Evolutionary conservation across 2,888 invertebrate genomes (phyloP), one percentile per base, ranked within the genome.

Genomic region (Megastigmus dorsalis): DNA sequence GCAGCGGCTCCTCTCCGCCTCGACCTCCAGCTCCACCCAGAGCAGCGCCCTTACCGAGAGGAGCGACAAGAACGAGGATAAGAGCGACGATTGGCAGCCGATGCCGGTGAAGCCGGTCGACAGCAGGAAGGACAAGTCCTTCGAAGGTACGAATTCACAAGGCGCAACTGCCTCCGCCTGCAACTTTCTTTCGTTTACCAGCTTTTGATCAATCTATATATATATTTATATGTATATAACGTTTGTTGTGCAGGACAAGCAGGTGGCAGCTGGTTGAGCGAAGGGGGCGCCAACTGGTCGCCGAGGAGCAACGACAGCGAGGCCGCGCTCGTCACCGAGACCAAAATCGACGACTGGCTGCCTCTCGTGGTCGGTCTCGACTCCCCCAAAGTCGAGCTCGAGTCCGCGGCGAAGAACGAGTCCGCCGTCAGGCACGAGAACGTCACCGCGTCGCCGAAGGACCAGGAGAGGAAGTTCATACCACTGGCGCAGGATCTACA

Each of bases 191-290:
- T n/a, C n/a, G n/a, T n/a, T n/a, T n/a, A n/a, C n/a, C n/a, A n/a
- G n/a, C n/a, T n/a, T n/a, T n/a, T n/a, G n/a, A n/a, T n/a, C n/a
- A n/a, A n/a, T n/a, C n/a, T n/a, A n/a, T n/a, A n/a, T 28, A 30
- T 4, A 1, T 10, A 26, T 36, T 15, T 10, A n/a, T n/a, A 45
- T 4, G 15, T 7, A 1, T 9, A 18, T 9, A 0, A 33, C 55
- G 1, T 33, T 50, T 6, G 9, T 13, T 36, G n/a, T n/a, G n/a
- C n/a, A n/a, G n/a, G n/a, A n/a, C n/a, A 7, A 26, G n/a, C n/a
- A 77, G 89, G 89, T 3, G 84, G 83, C n/a, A n/a, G n/a, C 23
- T 85, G 85, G 83, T 45, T 81, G 23, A 84, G 78, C 23, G 79
- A 82, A 57, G 81, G 72, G 0, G 82, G 71, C 7, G 79, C 77